Evolutionary conservation across 2,888 invertebrate genomes (phyloP).

Genomic region (Cancer borealis): DNA sequence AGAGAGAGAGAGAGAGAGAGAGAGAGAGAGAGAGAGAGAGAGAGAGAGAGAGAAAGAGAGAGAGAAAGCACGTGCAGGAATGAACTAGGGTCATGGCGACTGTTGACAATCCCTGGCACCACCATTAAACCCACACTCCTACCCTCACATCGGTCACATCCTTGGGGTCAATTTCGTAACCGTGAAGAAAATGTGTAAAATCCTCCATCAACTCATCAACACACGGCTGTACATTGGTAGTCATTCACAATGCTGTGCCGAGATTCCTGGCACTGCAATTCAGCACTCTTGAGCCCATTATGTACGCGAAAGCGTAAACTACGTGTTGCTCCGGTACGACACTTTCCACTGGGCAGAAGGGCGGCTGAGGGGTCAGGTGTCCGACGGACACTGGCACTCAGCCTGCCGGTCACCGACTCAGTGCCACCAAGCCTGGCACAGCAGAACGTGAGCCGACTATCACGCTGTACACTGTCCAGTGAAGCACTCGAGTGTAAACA

Average conservation of each 20-base stretch:
- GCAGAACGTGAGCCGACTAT: background rate
- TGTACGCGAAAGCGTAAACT: background rate
- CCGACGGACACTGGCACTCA: background rate
- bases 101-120: conserved; percentile 35
- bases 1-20: background rate
- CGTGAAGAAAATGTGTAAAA: background rate
- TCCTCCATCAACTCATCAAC: background rate
- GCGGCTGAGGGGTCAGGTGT: conserved; percentile 35
- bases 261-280: background rate
- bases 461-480: background rate
- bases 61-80: conserved; percentile 38
- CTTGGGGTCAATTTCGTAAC: background rate
- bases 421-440: conserved; percentile 10
- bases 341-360: background rate
- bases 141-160: background rate
- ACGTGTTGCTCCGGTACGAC: background rate
- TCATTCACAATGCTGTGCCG: background rate
- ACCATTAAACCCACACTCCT: conserved; percentile 7
- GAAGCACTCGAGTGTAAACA: background rate
- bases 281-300: background rate
- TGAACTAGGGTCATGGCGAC: conserved; percentile 20
- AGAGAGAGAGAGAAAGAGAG: conserved; percentile 37
- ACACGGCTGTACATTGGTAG: background rate
- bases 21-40: conserved; percentile 28
- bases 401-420: conserved; percentile 1